Evolutionary conservation across 1,140 invertebrate species (phyloP), one percentile per base, ranked within the genome.

Genomic region (Spodoptera litura): DNA sequence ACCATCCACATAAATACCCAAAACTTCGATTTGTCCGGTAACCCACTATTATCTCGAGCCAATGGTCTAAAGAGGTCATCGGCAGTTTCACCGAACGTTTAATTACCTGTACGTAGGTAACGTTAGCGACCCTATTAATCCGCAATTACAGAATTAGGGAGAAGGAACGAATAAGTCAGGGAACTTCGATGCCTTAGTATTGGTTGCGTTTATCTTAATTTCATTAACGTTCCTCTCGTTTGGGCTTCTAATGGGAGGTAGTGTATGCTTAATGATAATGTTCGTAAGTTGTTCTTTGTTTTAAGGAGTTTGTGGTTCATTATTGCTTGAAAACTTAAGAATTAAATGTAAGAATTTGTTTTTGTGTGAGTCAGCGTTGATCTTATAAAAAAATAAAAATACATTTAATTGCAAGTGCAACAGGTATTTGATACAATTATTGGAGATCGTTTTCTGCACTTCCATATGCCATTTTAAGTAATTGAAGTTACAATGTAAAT

Each of bases 71-170:
- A 51, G 72, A 74, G 72, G 72, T 61, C 72, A 74, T 61, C 72
- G 72, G 5, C 72, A 74, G 72, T 59, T 58, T 56, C 6, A 74
- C 71, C 35, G 38, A 59, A 56, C 72, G 20, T 74, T 74, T 74
- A 74, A 74, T 74, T 74, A 74, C 72, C 72, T 62, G 56, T 61
- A 74, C 35, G 71, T 59, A 56, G 49, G 71, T 59, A 56, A 59
- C 35, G 56, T 74, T 20, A 20, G 72, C 72, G 72, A 74, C 72
- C 72, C 72, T 74, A 74, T 74, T 74, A 74, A 74, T 74, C 72
- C 72, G 72, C 72, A 74, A 74, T 74, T 74, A 74, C 72, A 20
- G 72, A 44, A 62, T 75, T 75, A 75, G 72, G 72, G 72, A 62
- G 72, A 49, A 51, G 20, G 52, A 73, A 72, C 35, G 44, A 73